Conservation (phyloP, 2,888 invertebrate species). For the Lordiphosa fenestrarum region DNA sequence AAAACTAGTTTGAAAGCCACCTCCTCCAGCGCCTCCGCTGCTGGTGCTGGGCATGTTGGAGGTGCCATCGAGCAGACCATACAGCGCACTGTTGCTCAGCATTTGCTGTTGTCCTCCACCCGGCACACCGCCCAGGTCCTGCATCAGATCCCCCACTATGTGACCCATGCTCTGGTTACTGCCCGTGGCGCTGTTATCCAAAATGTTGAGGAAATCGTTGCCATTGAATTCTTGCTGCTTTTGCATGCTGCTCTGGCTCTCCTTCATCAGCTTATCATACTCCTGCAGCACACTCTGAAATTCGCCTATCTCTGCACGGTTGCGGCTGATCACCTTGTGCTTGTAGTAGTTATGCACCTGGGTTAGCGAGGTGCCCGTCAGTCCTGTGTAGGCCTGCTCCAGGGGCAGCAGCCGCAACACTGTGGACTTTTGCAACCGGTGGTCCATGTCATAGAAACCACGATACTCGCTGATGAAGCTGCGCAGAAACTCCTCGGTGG, state of each 20-base stretch:
- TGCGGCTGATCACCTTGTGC: slow-evolving; percentile 76
- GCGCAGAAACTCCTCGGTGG: slow-evolving; percentile 76
- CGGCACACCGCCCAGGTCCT: slow-evolving; percentile 53
- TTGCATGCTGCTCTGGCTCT: slow-evolving; percentile 78
- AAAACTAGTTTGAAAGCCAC: slow-evolving; percentile 38
- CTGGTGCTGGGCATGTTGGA: slow-evolving; percentile 32
- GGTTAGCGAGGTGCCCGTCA: slow-evolving; percentile 76
- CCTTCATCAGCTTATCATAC: slow-evolving; percentile 79
- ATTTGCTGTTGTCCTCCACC: slow-evolving; percentile 34
- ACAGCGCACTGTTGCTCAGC: slow-evolving; percentile 34
- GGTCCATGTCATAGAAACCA: slow-evolving; percentile 47
- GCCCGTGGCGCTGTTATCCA: slow-evolving; percentile 69
- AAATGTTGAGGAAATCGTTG: slow-evolving; percentile 76
- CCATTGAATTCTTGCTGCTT: slow-evolving; percentile 71
- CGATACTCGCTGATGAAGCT: slow-evolving; percentile 69
- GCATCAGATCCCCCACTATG: slow-evolving; percentile 53
- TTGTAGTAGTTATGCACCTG: slow-evolving; percentile 79
- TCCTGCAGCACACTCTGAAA: slow-evolving; percentile 78
- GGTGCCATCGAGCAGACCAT: slow-evolving; percentile 49
- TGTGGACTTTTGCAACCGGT: slow-evolving; percentile 46
- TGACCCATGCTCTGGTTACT: slow-evolving; percentile 47
- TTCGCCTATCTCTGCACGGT: slow-evolving; percentile 76
- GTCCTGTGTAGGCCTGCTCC: slow-evolving; percentile 75
- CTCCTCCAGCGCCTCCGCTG: slow-evolving; percentile 10
- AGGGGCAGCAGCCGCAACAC: slow-evolving; percentile 57